Evolutionary conservation across 2,113 vertebrate genomes (phyloP), one percentile per base, ranked within the genome.

Genomic region (Sialia sialis): DNA sequence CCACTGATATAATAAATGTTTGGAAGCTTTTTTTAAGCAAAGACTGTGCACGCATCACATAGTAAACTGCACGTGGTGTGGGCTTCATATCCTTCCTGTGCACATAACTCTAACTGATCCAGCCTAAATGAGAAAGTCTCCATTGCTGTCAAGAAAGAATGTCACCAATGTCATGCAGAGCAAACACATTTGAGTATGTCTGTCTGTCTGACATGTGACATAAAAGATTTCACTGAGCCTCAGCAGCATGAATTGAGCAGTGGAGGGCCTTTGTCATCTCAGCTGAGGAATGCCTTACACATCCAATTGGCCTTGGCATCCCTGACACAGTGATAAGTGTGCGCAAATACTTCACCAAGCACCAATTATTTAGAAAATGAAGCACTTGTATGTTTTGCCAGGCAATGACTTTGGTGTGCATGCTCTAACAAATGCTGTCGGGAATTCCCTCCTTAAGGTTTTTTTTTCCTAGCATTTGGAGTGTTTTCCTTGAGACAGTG

Each of bases 71-170:
- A 13, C 5, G 5, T 64, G 20, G 5, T 75, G 26, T 25, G 58
- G 39, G 27, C 34, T 85, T 79, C 30, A 26, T 34, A 48, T 51
- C 66, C 75, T 85, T 90, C 55, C 67, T 84, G 38, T 43, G 91
- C 67, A 21, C 67, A 70, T 70, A 83, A 64, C 67, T 68, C 85
- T 14, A 18, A 22, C 49, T 19, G 30, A 63, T 85, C 70, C 78
- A 80, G 23, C 29, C 70, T 63, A 69, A 95, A 77, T 36, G 63
- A 82, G 62, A 80, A 94, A 89, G 59, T 70, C 49, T 27, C 81
- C 51, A 43, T 55, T 83, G 70, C 41, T 95, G 83, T 91, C 81
- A 87, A 29, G 63, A 58, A 94, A 30, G 96, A 93, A 96, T 94
- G 89, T 43, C 83, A 94, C 86, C 80, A 79, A 87, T 79, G 84